Percentiles rank a stretch among this genome's conserved stretches.
Conservation (phyloP, 2,888 invertebrate genomes). For the Didymodactylos carnosus region DNA sequence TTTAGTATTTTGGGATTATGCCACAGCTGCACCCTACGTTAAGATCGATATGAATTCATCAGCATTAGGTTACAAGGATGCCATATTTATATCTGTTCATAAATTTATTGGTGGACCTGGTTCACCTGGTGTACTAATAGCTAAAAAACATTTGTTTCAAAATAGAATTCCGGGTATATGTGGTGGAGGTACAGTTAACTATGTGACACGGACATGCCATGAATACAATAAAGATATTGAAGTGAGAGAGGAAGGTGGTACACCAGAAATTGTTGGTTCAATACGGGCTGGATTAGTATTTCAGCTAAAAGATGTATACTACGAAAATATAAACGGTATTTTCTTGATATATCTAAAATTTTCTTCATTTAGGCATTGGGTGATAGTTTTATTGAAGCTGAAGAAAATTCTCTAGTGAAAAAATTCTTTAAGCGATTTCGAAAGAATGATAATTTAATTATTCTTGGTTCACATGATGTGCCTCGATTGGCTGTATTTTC, state of each 20-base stretch:
- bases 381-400: slow-evolving; percentile 47
- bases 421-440: slow-evolving; percentile 17
- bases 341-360: too few species aligned
- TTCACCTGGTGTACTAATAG: slow-evolving; percentile 45
- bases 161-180: slow-evolving; percentile 19
- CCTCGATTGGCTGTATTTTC: slow-evolving; percentile 59
- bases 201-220: slow-evolving; percentile 15
- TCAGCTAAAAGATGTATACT: slow-evolving; percentile 63
- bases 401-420: slow-evolving; percentile 22
- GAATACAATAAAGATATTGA: slow-evolving; percentile 20
- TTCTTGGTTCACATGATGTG: slow-evolving; percentile 43
- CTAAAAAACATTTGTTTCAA: slow-evolving; percentile 21
- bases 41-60: slow-evolving; percentile 15
- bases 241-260: slow-evolving; percentile 48
- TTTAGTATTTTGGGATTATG: slow-evolving; percentile 21
- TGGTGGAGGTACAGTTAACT: slow-evolving; percentile 24
- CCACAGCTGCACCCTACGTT: slow-evolving; percentile 19
- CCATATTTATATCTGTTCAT: slow-evolving; percentile 66
- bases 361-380: too few species aligned
- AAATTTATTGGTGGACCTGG: slow-evolving; percentile 75
- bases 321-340: too few species aligned
- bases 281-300: slow-evolving; percentile 64
- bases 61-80: slow-evolving; percentile 48
- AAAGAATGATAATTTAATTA: slow-evolving; percentile 16
- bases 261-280: slow-evolving; percentile 56